Conservation (phyloP, 2,113 vertebrate genomes). For the Solea senegalensis region DNA sequence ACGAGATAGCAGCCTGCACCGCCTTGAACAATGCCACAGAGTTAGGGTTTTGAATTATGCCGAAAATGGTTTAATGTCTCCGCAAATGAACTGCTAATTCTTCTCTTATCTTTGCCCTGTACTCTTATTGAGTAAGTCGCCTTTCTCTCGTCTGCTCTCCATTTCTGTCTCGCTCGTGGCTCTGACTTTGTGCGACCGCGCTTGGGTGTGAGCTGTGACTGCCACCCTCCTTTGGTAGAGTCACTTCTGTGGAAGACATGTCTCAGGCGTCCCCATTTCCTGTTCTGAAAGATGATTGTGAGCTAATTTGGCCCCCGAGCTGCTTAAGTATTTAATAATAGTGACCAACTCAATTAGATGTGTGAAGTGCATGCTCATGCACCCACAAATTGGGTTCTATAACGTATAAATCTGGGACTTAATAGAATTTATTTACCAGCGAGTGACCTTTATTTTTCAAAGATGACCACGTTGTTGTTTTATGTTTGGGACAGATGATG, state of each 20-base stretch:
- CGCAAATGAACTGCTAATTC: constrained; percentile 80
- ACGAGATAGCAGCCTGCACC: constrained; percentile 68
- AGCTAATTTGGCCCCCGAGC: constrained; percentile 51
- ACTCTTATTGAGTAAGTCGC: constrained; percentile 64
- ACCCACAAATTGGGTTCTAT: neutral
- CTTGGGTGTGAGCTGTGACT: constrained; percentile 30
- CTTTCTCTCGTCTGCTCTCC: constrained; percentile 37
- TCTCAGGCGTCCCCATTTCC: constrained; percentile 55
- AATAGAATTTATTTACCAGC: neutral
- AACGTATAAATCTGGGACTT: constrained; percentile 15
- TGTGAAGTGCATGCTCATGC: constrained; percentile 34
- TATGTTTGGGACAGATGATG: neutral
- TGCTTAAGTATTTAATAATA: constrained; percentile 51
- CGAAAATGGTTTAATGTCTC: constrained; percentile 79
- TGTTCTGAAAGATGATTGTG: constrained; percentile 32
- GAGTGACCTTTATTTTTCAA: constrained; percentile 47
- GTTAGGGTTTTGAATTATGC: constrained; percentile 61
- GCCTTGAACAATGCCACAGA: constrained; percentile 71
- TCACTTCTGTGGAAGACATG: constrained; percentile 25
- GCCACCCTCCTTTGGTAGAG: constrained; percentile 26
- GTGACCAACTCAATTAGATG: constrained; percentile 54
- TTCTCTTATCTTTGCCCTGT: constrained; percentile 78
- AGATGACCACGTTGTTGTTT: constrained; percentile 24
- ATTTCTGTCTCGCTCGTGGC: constrained; percentile 25
- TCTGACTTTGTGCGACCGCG: constrained; percentile 50